Base-by-base conservation (phyloP, 2,797 vertebrate genomes). In the Australoheros facetus region DNA sequence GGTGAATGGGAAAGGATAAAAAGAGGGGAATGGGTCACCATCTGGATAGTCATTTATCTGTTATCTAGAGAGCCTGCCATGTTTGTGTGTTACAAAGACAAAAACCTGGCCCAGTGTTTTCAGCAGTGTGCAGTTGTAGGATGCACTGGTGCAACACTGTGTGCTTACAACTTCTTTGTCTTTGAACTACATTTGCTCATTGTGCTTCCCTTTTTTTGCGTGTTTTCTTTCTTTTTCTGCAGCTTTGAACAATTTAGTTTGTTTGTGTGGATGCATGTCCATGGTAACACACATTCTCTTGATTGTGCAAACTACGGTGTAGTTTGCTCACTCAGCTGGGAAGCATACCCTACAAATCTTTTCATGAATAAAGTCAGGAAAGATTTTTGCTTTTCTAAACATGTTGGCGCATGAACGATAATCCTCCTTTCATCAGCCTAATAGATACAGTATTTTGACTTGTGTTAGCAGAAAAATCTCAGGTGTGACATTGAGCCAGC, bases 21-120 rank as follows among this genome's bases (percentile, higher is more conserved):
- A 79, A 42, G 56, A 59, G 54, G 69, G 60, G n/a, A 12, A 69
- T 48, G 73, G 54, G 73, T 70, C 59, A 82, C 64, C 82, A 90
- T 89, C 77, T 88, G 86, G 81, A 76, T 7, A 54, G 48, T 30
- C 17, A 82, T 86, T 83, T 85, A 83, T 88, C 77, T 77, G n/a
- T 82, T 80, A 53, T 76, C 58, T 54, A 7, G 39, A 71, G 26
- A 74, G 34, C 45, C 42, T 81, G 56, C 59, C 55, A 14, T 73
- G 66, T 78, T 60, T 71, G 28, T 75, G 48, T 76, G 42, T 11
- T 55, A 34, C 21, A 45, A 51, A 85, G 26, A 80, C 75, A 84
- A 79, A 78, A 71, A 71, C 76, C 48, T 66, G 51, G 21, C 21
- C 42, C 37, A 37, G 13, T 62, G 58, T 84, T 32, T 56, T 78